Evolutionary conservation across 2,113 vertebrate genomes (phyloP).

Genomic region (Eupsittula cactorum): DNA sequence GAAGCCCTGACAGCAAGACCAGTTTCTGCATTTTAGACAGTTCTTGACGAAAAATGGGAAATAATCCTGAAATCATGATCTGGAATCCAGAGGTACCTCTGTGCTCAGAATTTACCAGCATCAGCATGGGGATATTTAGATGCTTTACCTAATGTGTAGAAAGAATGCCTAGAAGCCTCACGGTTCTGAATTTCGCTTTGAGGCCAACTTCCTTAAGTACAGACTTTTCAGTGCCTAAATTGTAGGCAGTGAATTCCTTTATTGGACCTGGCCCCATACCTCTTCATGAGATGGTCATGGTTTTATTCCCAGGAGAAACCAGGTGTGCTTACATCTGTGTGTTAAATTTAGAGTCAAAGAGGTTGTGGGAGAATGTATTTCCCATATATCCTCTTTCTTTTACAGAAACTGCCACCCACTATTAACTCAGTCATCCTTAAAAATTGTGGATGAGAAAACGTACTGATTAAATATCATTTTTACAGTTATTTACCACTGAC

Average conservation of each 20-base stretch:
- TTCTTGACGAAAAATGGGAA: neutral
- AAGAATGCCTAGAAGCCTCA: neutral
- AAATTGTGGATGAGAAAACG: neutral
- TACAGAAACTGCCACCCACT: neutral
- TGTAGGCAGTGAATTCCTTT: neutral
- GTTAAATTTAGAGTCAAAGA: conserved; percentile 17
- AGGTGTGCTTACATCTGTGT: conserved; percentile 64
- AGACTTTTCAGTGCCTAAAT: neutral
- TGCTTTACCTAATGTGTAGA: neutral
- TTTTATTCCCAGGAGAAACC: conserved; percentile 54
- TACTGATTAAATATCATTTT: neutral
- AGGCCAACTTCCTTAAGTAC: neutral
- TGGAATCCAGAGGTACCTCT: neutral
- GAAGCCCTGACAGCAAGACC: neutral
- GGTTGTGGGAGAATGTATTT: conserved; percentile 13
- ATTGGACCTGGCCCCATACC: neutral
- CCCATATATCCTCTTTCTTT: neutral
- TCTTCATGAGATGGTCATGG: conserved; percentile 1
- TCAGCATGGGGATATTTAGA: neutral
- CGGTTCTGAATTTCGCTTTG: neutral
- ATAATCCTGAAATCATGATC: neutral
- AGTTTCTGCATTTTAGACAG: neutral
- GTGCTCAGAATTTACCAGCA: neutral
- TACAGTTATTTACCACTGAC: neutral
- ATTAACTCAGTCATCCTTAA: conserved; percentile 24